Percentiles rank a stretch among this genome's conserved stretches.
phyloP scores from a whole-genome alignment of 1,140 invertebrate species.

The Caerostris darwini region DNA sequence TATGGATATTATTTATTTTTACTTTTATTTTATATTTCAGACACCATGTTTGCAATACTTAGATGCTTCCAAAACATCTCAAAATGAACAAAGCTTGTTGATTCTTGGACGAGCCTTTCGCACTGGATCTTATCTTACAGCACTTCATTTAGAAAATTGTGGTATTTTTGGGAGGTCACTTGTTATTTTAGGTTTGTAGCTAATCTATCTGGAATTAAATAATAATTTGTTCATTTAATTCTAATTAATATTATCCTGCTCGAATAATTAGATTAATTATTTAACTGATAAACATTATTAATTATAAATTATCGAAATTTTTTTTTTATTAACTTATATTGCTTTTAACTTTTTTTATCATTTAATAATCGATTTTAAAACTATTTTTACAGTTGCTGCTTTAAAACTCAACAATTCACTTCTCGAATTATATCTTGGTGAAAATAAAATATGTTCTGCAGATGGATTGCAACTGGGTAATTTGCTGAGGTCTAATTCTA shows the following conservation, averaged over 20 bases:
- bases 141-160: constrained; percentile 89
- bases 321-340: no score
- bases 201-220: no score
- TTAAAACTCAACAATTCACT: constrained; percentile 90
- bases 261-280: no score
- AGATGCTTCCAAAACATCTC: constrained; percentile 86
- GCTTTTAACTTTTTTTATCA: no score
- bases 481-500: constrained; percentile 86
- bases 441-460: constrained; percentile 88
- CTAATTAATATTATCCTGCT: no score
- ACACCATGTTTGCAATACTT: constrained; percentile 88
- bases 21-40: constrained; percentile 81
- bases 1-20: neutral
- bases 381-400: constrained; percentile 88
- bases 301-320: no score
- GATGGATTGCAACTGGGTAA: constrained; percentile 91
- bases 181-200: constrained; percentile 86
- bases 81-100: constrained; percentile 87
- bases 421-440: constrained; percentile 90
- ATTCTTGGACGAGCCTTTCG: constrained; percentile 87
- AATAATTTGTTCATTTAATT: no score
- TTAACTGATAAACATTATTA: no score
- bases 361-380: no score
- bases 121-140: constrained; percentile 86
- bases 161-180: constrained; percentile 86